Conservation (phyloP, 2,888 invertebrate species). For the Timandra comae region DNA sequence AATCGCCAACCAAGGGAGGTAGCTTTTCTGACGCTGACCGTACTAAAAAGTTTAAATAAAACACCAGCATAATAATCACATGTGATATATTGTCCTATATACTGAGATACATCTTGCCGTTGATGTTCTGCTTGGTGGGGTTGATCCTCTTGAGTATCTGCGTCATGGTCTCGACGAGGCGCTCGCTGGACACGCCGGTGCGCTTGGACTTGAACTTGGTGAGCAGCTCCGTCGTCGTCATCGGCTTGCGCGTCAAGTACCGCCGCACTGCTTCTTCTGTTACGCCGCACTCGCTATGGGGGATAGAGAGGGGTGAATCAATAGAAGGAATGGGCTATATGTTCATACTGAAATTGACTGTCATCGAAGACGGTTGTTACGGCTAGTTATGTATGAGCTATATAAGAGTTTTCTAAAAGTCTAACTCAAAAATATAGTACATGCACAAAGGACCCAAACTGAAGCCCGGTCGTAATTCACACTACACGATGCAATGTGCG, state of each 20-base stretch:
- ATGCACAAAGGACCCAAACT: too few species aligned
- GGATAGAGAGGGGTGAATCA: too few species aligned
- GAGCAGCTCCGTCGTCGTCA: slow-evolving; percentile 96
- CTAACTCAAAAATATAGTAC: too few species aligned
- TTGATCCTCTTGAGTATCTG: slow-evolving; percentile 96
- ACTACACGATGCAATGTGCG: too few species aligned
- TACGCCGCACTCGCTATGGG: slow-evolving; percentile 87
- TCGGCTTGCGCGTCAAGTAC: slow-evolving; percentile 96
- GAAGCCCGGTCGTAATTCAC: too few species aligned
- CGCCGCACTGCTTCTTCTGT: slow-evolving; percentile 96
- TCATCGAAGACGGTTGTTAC: too few species aligned
- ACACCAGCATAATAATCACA: slow-evolving; percentile 7
- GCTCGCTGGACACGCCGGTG: slow-evolving; percentile 91
- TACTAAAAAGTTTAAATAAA: neutral
- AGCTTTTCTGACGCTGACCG: neutral
- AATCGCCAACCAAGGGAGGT: neutral
- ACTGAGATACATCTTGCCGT: slow-evolving; percentile 96
- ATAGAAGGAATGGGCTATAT: too few species aligned
- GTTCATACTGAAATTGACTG: too few species aligned
- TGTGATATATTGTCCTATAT: slow-evolving; percentile 78
- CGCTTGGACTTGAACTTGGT: slow-evolving; percentile 97
- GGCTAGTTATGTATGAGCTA: too few species aligned
- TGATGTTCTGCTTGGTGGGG: slow-evolving; percentile 93
- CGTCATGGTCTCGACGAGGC: slow-evolving; percentile 94
- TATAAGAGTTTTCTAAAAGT: too few species aligned